A percentile compares a stretch with the other conserved stretches of the same genome.
These are phyloP conservation scores for Monochamus alternatus DNA, from an alignment of 2,888 invertebrate genomes.

Conservation along the genomic window DNA sequence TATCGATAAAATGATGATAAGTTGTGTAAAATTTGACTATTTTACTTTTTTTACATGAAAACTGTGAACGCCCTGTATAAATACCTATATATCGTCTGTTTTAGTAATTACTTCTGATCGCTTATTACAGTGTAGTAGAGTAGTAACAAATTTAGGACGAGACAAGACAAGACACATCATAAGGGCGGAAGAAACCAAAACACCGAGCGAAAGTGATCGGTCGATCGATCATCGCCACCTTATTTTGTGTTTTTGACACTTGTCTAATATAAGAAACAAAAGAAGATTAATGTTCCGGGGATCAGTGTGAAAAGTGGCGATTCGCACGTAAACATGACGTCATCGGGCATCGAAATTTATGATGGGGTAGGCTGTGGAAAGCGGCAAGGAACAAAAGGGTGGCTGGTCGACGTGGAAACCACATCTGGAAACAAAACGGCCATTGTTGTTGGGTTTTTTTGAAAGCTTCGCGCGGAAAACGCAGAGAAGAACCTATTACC, in stretches of 20 bases:
- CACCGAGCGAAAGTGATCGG: not conserved
- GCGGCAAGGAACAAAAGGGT: conserved; percentile 15
- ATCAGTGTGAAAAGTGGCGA: conserved; percentile 29
- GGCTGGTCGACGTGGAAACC: conserved; percentile 8
- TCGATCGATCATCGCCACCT: conserved; percentile 37
- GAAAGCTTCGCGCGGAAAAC: not conserved
- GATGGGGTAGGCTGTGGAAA: not conserved
- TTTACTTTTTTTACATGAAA: too few species aligned
- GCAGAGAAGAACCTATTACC: conserved; percentile 14
- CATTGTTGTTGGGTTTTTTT: conserved; percentile 18
- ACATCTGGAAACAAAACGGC: conserved; percentile 16
- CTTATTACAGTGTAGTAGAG: not conserved
- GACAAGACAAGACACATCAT: conserved; percentile 2
- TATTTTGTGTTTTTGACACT: conserved; percentile 43
- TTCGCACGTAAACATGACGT: conserved; percentile 38
- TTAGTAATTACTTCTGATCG: not conserved
- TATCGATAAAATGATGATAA: too few species aligned
- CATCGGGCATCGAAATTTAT: conserved; percentile 33
- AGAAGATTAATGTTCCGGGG: conserved; percentile 40
- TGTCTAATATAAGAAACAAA: conserved; percentile 38
- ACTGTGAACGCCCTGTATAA: too few species aligned
- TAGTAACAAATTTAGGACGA: not conserved
- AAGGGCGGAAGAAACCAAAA: not conserved
- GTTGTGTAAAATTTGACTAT: too few species aligned
- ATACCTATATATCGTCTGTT: too few species aligned